Conservation (phyloP, 2,113 vertebrate genomes). For the Stictonetta naevosa region DNA sequence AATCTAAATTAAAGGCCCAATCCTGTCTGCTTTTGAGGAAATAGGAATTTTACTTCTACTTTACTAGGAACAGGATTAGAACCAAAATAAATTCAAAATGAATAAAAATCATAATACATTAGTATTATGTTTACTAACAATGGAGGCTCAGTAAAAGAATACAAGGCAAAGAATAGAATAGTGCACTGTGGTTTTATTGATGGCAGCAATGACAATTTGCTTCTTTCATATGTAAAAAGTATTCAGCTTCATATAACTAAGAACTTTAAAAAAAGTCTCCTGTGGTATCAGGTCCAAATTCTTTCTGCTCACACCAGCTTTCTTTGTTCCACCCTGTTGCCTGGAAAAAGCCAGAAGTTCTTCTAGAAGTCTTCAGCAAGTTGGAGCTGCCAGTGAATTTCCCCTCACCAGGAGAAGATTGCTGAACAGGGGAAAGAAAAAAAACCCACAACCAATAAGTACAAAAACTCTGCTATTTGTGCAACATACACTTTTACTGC, state of each 20-base stretch:
- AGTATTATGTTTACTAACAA: constrained; percentile 6
- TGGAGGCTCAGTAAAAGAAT: constrained; percentile 53
- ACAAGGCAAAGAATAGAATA: constrained; percentile 69
- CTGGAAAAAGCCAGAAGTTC: constrained; percentile 36
- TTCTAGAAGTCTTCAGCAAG: constrained; percentile 49
- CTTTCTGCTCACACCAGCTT: constrained; percentile 45
- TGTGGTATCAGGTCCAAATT: constrained; percentile 34
- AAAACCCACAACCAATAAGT: neutral
- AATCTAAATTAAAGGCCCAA: constrained; percentile 10
- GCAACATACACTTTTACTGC: neutral
- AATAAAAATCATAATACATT: constrained; percentile 27
- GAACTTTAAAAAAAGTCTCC: constrained; percentile 69
- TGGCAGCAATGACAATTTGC: constrained; percentile 68
- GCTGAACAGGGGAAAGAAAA: constrained; percentile 23
- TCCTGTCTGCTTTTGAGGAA: neutral
- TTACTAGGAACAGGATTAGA: neutral
- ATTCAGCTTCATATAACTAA: constrained; percentile 65
- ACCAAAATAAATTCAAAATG: neutral
- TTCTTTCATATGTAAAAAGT: constrained; percentile 74
- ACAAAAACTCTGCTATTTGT: neutral
- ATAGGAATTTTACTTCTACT: neutral
- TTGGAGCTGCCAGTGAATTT: constrained; percentile 32
- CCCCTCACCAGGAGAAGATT: neutral
- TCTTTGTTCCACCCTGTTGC: constrained; percentile 39
- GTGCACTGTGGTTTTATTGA: constrained; percentile 73